phyloP scores from a whole-genome alignment of 2,888 invertebrate species.

The Meiosimyza platycephala region DNA sequence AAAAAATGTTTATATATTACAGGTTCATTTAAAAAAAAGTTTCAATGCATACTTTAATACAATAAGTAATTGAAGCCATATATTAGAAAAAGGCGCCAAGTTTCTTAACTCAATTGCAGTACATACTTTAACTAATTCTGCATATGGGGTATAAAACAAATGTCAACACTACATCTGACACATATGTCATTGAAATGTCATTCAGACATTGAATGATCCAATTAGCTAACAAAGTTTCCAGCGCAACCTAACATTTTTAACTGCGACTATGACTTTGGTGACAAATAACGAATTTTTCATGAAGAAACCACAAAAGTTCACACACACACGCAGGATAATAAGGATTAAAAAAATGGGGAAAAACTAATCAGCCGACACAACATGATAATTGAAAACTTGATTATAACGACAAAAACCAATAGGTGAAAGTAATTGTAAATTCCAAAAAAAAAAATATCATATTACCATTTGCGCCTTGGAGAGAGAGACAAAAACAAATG shows the following conservation, averaged over 20 bases:
- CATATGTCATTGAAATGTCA: constrained; percentile 27
- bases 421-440: too few relatives aligned
- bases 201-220: constrained; percentile 27
- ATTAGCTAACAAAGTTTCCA: constrained; percentile 6
- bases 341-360: constrained; percentile 5
- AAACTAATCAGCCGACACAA: neutral
- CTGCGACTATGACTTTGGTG: neutral
- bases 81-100: too few relatives aligned
- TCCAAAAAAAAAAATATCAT: neutral
- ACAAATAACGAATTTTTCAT: constrained; percentile 11
- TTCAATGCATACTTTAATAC: too few relatives aligned
- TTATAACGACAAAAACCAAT: neutral
- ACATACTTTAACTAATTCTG: too few relatives aligned
- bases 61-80: too few relatives aligned
- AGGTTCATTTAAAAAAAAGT: too few relatives aligned
- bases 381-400: constrained; percentile 7
- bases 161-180: too few relatives aligned
- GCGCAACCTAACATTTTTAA: too few relatives aligned
- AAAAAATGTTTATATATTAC: too few relatives aligned
- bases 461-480: neutral
- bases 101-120: too few relatives aligned
- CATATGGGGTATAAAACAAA: too few relatives aligned
- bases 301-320: constrained; percentile 16
- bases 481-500: constrained; percentile 7
- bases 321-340: neutral